A percentile compares a stretch with the other conserved stretches of the same genome.
Evolutionary conservation across 1,140 invertebrate genomes (phyloP).

Genomic region (Rhyacophila brunnea): DNA sequence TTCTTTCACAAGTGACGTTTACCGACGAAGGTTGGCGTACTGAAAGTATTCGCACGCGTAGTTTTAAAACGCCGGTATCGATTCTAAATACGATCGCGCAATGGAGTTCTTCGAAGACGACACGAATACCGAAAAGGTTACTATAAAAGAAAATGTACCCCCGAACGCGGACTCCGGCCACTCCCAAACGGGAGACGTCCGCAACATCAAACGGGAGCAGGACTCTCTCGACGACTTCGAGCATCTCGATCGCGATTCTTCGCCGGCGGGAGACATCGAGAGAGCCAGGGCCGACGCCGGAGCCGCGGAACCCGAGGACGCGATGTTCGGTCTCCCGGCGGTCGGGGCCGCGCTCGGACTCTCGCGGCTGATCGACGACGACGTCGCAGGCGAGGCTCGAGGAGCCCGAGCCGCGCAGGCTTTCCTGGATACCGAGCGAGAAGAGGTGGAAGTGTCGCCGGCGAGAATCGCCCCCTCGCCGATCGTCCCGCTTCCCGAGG

Average conservation of each 20-base stretch:
- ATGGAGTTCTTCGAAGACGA: constrained; percentile 22
- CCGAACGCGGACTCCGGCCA: constrained; percentile 30
- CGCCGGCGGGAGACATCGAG: constrained; percentile 35
- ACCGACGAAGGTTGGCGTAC: neutral
- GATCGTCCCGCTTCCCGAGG: constrained; percentile 42
- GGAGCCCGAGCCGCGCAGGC: constrained; percentile 7
- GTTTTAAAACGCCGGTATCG: neutral
- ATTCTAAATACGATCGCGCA: neutral
- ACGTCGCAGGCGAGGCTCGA: constrained; percentile 37
- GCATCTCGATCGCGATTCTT: constrained; percentile 59
- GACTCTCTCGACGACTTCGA: constrained; percentile 72
- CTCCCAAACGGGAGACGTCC: constrained; percentile 25
- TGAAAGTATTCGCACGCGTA: neutral
- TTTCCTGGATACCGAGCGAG: constrained; percentile 46
- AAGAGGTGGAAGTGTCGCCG: constrained; percentile 43
- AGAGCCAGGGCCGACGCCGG: neutral
- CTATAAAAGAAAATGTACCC: constrained; percentile 24
- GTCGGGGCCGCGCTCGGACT: constrained; percentile 9
- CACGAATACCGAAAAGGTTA: constrained; percentile 36
- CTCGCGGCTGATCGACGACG: constrained; percentile 1
- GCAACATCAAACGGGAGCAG: constrained; percentile 57
- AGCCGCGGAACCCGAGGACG: neutral
- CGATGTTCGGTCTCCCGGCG: neutral
- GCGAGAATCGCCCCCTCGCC: constrained; percentile 41
- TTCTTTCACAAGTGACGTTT: constrained; percentile 17